phyloP scores from a whole-genome alignment of 35 echinoderm and acorn worm species.

The Acanthaster planci region DNA sequence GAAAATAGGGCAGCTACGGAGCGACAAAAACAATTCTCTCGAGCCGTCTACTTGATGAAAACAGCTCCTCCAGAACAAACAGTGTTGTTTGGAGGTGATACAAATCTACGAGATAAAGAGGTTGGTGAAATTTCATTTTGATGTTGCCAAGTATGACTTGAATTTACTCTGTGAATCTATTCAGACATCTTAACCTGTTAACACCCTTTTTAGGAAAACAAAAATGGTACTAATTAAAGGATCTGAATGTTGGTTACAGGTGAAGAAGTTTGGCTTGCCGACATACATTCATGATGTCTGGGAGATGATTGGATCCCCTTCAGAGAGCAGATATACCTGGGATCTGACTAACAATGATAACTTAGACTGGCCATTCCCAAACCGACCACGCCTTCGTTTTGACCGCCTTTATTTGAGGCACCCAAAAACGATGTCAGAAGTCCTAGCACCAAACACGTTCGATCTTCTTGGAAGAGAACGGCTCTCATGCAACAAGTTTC shows the following conservation, averaged over 20 bases:
- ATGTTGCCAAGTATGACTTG: too few species aligned
- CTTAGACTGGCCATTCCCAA: conserved; percentile 33
- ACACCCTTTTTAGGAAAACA: too few species aligned
- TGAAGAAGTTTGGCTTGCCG: background rate
- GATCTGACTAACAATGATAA: conserved; percentile 54
- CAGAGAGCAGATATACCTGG: conserved; percentile 46
- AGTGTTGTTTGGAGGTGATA: conserved; percentile 70
- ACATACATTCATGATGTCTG: conserved; percentile 25
- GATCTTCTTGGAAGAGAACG: conserved; percentile 45
- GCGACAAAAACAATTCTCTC: conserved; percentile 36
- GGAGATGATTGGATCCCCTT: conserved; percentile 46
- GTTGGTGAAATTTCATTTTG: conserved; percentile 18
- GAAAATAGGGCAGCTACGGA: background rate
- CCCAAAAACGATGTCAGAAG: background rate
- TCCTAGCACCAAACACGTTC: conserved; percentile 30
- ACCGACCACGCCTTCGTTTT: conserved; percentile 47
- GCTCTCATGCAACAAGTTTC: conserved; percentile 55
- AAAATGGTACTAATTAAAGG: too few species aligned
- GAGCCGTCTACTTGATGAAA: conserved; percentile 37
- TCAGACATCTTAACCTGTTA: too few species aligned
- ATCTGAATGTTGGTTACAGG: background rate
- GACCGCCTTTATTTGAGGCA: conserved; percentile 56
- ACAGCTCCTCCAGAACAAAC: conserved; percentile 5
- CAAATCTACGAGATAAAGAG: conserved; percentile 73
- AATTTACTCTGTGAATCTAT: too few species aligned